Percentiles rank a stretch among this genome's conserved stretches.
Evolutionary conservation across 64 coral and sea anemone species (phyloP).

Genomic region (Montipora capricornis): DNA sequence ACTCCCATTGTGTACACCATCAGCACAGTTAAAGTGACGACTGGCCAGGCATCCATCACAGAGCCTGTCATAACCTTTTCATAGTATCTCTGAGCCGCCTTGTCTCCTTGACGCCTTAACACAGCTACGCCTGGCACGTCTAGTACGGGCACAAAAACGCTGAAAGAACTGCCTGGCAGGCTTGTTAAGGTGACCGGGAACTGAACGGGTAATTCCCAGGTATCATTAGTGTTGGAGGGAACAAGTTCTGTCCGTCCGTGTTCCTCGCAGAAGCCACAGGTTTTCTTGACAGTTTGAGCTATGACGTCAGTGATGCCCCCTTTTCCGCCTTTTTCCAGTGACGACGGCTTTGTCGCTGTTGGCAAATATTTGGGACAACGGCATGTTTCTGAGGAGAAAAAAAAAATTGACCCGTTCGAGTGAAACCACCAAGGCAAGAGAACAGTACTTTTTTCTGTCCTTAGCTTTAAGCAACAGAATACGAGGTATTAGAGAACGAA

Average conservation of each 20-base stretch:
- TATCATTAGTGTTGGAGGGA: background rate
- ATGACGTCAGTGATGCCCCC: background rate
- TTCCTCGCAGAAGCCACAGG: background rate
- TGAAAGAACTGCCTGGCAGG: background rate
- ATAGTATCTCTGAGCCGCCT: background rate
- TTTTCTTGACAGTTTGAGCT: background rate
- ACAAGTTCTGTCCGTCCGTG: background rate
- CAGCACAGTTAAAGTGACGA: constrained; percentile 3
- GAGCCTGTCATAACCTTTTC: constrained; percentile 29
- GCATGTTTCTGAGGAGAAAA: constrained; percentile 10
- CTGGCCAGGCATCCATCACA: constrained; percentile 33
- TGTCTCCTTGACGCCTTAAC: background rate
- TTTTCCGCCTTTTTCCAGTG: background rate
- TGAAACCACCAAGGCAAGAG: no score
- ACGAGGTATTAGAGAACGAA: no score
- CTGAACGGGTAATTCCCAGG: background rate
- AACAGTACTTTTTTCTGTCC: no score
- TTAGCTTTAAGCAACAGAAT: no score
- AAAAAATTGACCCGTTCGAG: no score
- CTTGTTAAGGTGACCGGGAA: background rate
- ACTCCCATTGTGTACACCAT: background rate
- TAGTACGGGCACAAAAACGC: constrained; percentile 26
- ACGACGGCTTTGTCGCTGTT: background rate
- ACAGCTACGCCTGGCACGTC: constrained; percentile 29
- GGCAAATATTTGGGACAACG: constrained; percentile 16